Evolutionary conservation across 1,140 invertebrate genomes (phyloP), one percentile per base, ranked within the genome.

Genomic region (Oryctes rhinoceros): DNA sequence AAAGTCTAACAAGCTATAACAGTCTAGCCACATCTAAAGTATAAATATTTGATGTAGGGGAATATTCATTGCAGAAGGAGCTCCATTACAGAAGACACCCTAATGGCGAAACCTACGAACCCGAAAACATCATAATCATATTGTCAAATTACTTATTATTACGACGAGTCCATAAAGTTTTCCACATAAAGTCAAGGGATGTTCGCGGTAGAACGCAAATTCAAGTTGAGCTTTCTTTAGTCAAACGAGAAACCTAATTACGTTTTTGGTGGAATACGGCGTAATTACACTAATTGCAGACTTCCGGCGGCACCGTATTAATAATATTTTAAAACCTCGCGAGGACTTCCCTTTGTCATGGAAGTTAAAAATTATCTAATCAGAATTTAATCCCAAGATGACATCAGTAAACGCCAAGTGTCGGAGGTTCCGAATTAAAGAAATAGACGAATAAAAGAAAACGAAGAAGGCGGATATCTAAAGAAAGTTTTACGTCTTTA

Each of bases 371-470:
- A 59, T 59, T n/a, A n/a, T 59, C 53, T 59, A 59, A 59, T 59
- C 53, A 59, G 53, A 59, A 59, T 59, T 59, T 59, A 59, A 59
- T 59, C 53, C 53, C 53, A 15, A 18, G 53, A 59, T 59, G 53
- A 59, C 53, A 59, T 59, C 53, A 18, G 53, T 18, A 59, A 59
- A 59, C 18, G n/a, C 15, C 53, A 59, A 6, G 15, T n/a, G 5
- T 18, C 13, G 15, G 18, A 6, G 15, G 15, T 18, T 13, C 18
- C 3, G 53, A 59, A 59, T 59, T 59, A 59, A 18, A 59, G n/a
- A 18, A 59, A 59, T n/a, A 59, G 18, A 18, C 53, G 53, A 59
- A 59, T 18, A 18, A 59, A 18, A 59, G 18, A 59, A 18, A n/a
- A 18, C 15, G 18, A 18, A 18, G 53, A 59, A 59, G n/a, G 6